These are phyloP conservation scores for Nesometra sesokonis DNA, from an alignment of 35 echinoderm and acorn worm genomes.

Conservation along the genomic window DNA sequence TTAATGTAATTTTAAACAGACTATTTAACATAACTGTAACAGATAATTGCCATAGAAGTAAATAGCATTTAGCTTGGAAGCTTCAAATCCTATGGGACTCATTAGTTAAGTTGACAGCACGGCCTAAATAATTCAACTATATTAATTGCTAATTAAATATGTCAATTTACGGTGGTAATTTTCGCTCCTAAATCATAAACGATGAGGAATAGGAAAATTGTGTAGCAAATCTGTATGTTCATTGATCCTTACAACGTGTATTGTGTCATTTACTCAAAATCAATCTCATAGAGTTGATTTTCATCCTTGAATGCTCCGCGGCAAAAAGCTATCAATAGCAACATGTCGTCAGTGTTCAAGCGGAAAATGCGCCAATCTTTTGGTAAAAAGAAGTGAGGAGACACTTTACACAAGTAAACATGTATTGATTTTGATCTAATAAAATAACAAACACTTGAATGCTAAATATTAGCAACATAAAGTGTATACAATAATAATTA, in stretches of 20 bases:
- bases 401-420: not conserved
- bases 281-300: not conserved
- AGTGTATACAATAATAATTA: not conserved
- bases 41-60: not conserved
- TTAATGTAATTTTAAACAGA: no score
- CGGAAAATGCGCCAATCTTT: not conserved
- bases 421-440: not conserved
- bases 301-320: not conserved
- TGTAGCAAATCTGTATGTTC: not conserved
- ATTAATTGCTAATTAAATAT: constrained; percentile 1
- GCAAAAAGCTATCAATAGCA: not conserved
- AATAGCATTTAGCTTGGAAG: not conserved
- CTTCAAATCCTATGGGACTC: not conserved
- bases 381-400: not conserved
- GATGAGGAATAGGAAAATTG: not conserved
- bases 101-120: not conserved
- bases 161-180: not conserved
- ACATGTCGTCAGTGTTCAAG: not conserved
- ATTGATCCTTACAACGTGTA: not conserved
- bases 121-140: not conserved
- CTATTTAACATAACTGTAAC: not conserved
- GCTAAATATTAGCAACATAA: not conserved
- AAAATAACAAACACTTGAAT: not conserved
- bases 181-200: not conserved
- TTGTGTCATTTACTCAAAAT: not conserved